Evolutionary conservation across 1,140 invertebrate genomes (phyloP), one percentile per base, ranked within the genome.

Genomic region (Cryptotermes secundus): DNA sequence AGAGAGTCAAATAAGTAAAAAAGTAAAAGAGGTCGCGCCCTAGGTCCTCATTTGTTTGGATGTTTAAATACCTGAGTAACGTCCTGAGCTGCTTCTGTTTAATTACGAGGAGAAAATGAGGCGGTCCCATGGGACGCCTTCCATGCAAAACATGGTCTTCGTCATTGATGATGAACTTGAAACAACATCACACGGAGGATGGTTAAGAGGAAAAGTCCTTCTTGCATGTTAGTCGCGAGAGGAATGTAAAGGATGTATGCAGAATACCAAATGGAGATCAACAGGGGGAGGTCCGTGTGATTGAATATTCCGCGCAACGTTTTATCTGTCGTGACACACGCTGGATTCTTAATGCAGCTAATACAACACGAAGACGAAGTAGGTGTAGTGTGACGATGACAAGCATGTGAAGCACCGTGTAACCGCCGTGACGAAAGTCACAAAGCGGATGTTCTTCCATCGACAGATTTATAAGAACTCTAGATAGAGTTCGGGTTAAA

Each of bases 271-370:
- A 7, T 34, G 45, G 80, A 34, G 80, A 83, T 65, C 83, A 83
- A 83, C 83, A 83, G 83, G 83, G 53, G 81, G 34, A 16, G 26
- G 79, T 34, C 12, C 31, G 22, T n/a, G 36, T 83, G 83, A 83
- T 83, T 83, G 83, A 83, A 83, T 83, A 83, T 83, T 83, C 83
- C 26, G 59, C 83, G n/a, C 83, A 34, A 26, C 42, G 49, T 22
- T 34, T 42, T 83, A 53, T 38, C 38, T 26, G 83, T 14, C 83
- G 83, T 83, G 83, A 83, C 83, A 83, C 83, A 42, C 72, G 83
- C 59, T 83, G 83, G 36, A 80, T 83, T 83, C 83, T 83, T 83
- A 83, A 83, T 83, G n/a, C 83, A 3, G 83, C n/a, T 72, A 72
- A 72, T 72, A 72, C 59, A 72, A 72, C 7, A 31, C 59, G 59